phyloP scores from a whole-genome alignment of 1,140 invertebrate genomes.

The Hylaeus volcanicus region DNA sequence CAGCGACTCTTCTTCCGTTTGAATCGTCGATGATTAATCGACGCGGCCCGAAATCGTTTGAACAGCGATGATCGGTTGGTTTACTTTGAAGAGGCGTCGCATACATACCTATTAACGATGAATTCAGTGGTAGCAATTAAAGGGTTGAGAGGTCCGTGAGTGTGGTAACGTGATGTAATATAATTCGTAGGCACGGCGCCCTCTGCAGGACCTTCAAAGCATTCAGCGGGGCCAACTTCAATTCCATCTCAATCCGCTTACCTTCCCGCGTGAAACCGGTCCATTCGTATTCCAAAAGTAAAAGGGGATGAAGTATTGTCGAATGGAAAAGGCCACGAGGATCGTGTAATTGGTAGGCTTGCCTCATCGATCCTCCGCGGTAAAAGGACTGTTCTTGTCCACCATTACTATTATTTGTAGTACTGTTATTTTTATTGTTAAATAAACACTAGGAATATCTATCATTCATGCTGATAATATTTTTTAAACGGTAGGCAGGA shows the following conservation, averaged over 20 bases:
- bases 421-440: not conserved
- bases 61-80: conserved; percentile 57
- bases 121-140: conserved; percentile 67
- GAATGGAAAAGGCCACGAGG: conserved; percentile 54
- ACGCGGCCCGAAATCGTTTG: conserved; percentile 62
- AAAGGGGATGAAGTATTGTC: conserved; percentile 63
- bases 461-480: no score
- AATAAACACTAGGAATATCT: not conserved
- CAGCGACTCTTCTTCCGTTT: conserved; percentile 41
- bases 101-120: conserved; percentile 57
- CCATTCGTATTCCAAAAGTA: conserved; percentile 64
- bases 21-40: conserved; percentile 58
- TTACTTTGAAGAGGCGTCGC: conserved; percentile 64
- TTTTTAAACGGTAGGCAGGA: no score
- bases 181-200: conserved; percentile 63
- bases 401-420: not conserved
- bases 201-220: conserved; percentile 64
- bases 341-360: conserved; percentile 58
- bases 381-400: conserved; percentile 30
- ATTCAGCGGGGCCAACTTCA: conserved; percentile 67
- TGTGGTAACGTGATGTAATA: conserved; percentile 57
- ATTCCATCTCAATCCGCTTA: conserved; percentile 75
- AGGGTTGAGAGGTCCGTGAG: conserved; percentile 66
- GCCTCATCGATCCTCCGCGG: conserved; percentile 45
- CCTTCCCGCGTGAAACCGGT: conserved; percentile 54